phyloP scores from a whole-genome alignment of 2,888 invertebrate species.

The Agriopis leucophaearia region DNA sequence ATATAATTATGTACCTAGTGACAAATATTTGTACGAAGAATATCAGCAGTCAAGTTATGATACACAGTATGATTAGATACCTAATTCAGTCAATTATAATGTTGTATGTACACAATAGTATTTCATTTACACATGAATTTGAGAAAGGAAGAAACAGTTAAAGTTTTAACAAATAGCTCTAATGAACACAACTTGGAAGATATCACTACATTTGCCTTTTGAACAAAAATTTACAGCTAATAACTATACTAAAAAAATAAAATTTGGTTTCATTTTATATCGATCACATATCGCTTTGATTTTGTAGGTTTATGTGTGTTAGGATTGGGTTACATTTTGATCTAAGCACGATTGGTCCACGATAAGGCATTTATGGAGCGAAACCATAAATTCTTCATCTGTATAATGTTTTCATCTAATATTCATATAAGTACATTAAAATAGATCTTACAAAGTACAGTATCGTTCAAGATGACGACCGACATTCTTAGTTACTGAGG shows the following conservation, averaged over 20 bases:
- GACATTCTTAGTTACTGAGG: conserved; percentile 28
- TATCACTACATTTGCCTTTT: conserved; percentile 47
- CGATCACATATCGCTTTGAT: conserved; percentile 38
- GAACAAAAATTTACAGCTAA: conserved; percentile 39
- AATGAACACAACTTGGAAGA: conserved; percentile 67
- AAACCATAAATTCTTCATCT: conserved; percentile 45
- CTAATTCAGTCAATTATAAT: conserved; percentile 69
- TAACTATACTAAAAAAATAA: conserved; percentile 43
- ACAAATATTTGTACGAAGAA: conserved; percentile 79
- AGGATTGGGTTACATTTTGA: conserved; percentile 56
- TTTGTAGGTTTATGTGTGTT: conserved; percentile 48
- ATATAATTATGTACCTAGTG: conserved; percentile 63
- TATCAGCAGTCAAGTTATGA: conserved; percentile 68
- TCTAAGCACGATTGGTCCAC: conserved; percentile 77
- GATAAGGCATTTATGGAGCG: conserved; percentile 73
- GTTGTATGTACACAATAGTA: conserved; percentile 44
- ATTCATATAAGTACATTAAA: conserved; percentile 25
- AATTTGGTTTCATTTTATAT: conserved; percentile 43
- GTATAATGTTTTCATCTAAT: conserved; percentile 37
- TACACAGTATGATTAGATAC: conserved; percentile 56
- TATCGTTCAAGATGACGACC: conserved; percentile 20
- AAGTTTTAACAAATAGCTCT: conserved; percentile 53
- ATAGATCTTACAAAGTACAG: conserved; percentile 16
- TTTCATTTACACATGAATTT: conserved; percentile 32
- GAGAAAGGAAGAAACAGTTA: conserved; percentile 44